Base-by-base conservation (phyloP, 2,888 invertebrate genomes). In the Argyresthia goedartella region DNA sequence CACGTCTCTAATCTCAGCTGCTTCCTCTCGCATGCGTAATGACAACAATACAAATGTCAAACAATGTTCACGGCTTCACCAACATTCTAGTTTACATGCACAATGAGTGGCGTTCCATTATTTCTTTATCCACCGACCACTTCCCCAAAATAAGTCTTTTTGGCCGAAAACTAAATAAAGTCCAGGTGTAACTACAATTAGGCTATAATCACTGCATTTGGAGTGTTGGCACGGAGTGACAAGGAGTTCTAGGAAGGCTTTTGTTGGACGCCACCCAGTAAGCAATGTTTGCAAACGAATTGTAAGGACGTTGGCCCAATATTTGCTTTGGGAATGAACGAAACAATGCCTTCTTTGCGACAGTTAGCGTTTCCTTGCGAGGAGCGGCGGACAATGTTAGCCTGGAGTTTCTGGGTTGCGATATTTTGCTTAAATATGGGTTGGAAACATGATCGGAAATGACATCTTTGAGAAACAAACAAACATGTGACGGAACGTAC, bases 301-400 rank as follows among this genome's bases (percentile, higher is more conserved):
- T 73, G 77, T 73, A 80, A 84, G 80, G 73, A 71, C 66, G 66
- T 67, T 69, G 73, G 62, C 67, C 76, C 81, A 85, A 84, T 85
- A 85, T 86, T 86, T 85, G 84, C 79, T 64, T 67, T 81, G 69
- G 72, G 84, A 79, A 78, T 80, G 80, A 80, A 80, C 70, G 77
- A 85, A 84, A 85, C 85, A 86, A 85, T 75, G 73, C 76, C 69
- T 64, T 70, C 68, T 69, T 66, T 69, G 77, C 79, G 78, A 81
- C 84, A 79, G 80, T 78, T 78, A 75, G 71, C 73, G 69, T 72
- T 77, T 77, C 72, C 76, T 73, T 71, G 70, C 65, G 64, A 75
- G 66, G 66, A 68, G 68, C 64, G 48, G 15, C 14, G 13, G 41
- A n/a, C 14, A 64, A 25, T 25, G 60, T 73, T 74, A 76, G 71